Evolutionary conservation across 2,888 invertebrate genomes (phyloP).

Genomic region (Linyphia triangularis): DNA sequence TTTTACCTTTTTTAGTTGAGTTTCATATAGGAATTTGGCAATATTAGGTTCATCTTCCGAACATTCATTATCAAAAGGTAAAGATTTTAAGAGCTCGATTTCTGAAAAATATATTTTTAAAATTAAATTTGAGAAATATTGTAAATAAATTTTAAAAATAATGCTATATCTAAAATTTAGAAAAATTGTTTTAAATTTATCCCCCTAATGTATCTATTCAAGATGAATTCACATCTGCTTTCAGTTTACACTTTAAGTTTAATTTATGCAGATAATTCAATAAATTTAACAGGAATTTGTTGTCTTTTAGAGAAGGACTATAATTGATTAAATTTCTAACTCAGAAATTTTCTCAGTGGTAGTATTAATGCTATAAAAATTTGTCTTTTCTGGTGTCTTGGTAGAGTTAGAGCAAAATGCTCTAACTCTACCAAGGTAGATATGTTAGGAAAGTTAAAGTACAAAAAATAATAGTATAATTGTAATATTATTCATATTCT

Average conservation of each 20-base stretch:
- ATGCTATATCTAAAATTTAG: background rate
- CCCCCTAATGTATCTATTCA: too few relatives aligned
- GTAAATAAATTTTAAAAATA: background rate
- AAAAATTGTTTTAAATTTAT: too few relatives aligned
- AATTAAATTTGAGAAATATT: background rate
- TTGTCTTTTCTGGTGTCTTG: too few relatives aligned
- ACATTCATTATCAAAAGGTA: conserved; percentile 84
- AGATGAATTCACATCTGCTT: too few relatives aligned
- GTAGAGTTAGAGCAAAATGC: too few relatives aligned
- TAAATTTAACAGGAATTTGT: background rate
- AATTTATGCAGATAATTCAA: background rate
- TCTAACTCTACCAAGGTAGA: too few relatives aligned
- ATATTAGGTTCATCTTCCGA: conserved; percentile 85
- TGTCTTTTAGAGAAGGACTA: too few relatives aligned
- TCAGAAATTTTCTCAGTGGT: background rate
- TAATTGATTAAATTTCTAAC: too few relatives aligned
- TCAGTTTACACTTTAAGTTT: too few relatives aligned
- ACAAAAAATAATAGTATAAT: background rate
- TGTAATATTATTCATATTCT: background rate
- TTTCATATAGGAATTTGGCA: conserved; percentile 88
- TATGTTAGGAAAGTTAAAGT: background rate
- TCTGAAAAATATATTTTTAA: conserved; percentile 81
- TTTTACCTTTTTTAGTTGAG: conserved; percentile 87
- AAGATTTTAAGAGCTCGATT: conserved; percentile 85
- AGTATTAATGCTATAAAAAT: too few relatives aligned